Evolutionary conservation across 92 coral and sea anemone genomes (phyloP), one percentile per base, ranked within the genome.

Genomic region (Virgularia gustaviana): DNA sequence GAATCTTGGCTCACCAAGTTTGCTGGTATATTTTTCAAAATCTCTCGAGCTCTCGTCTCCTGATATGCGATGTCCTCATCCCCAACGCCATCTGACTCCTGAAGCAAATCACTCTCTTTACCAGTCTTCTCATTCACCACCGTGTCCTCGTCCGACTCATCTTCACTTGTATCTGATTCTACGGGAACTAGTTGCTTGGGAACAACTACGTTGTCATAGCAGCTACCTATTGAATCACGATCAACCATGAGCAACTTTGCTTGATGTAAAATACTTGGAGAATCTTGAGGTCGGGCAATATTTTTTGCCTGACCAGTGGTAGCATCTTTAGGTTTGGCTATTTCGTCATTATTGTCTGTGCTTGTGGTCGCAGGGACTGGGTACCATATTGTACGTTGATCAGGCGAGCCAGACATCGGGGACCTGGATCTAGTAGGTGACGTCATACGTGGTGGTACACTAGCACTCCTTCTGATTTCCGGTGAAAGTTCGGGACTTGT

Each of bases 401-500:
- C 75, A 22, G 60, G 33, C 7, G 59, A 51, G 38, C 22, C 75
- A n/a, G 33, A 33, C 12, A 37, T 22, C 11, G 75, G 44, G 9
- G 49, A 65, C 72, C 36, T 65, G n/a, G 55, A 28, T 42, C 51
- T 41, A 7, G 56, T 9, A 0, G 72, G 56, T 2, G 55, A 65
- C 56, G 2, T 41, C 36, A 34, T 0, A 41, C 29, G 2, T 7
- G 72, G 72, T 34, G 56, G 36, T n/a, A n/a, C n/a, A n/a, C n/a
- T n/a, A 25, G 6, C 56, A 65, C 36, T 25, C 31, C 72, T 34
- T 18, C 18, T 23, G n/a, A 65, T 44, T 24, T 41, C 72, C 35
- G 72, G 72, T 2, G 72, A 65, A 32, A 65, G 72, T 34, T 65
- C 72, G 27, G 72, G 72, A 34, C 72, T 65, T 23, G 72, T 65